Percentiles rank a stretch among this genome's conserved stretches.
Evolutionary conservation across 2,113 vertebrate species (phyloP).

Genomic region (Ariopsis seemanni): DNA sequence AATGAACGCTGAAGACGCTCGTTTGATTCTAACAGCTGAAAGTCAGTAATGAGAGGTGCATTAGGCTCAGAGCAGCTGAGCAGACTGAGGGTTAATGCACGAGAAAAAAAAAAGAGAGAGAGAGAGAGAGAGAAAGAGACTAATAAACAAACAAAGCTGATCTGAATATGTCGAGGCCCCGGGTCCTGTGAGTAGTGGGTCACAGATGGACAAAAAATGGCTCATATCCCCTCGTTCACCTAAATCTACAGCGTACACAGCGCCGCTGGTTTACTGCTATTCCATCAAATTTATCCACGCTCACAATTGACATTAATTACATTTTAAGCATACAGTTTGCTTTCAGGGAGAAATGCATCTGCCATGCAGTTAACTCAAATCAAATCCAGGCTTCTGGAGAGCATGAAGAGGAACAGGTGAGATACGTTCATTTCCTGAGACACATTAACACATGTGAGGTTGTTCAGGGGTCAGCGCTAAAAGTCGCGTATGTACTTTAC

Average conservation of each 20-base stretch:
- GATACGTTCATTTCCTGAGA: background rate
- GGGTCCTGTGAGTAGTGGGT: background rate
- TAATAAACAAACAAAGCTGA: slow-evolving; percentile 34
- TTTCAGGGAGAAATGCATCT: slow-evolving; percentile 25
- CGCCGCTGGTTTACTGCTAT: background rate
- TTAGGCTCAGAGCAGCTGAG: slow-evolving; percentile 5
- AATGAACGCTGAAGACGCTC: slow-evolving; percentile 18
- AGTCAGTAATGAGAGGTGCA: slow-evolving; percentile 45
- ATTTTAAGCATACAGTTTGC: background rate
- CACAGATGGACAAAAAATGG: background rate
- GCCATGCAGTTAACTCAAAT: background rate
- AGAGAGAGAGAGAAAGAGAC: background rate
- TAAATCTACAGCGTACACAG: background rate
- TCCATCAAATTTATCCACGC: slow-evolving; percentile 21
- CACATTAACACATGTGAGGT: background rate
- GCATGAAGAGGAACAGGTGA: background rate
- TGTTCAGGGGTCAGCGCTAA: background rate
- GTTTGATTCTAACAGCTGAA: slow-evolving; percentile 30
- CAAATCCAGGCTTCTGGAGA: background rate
- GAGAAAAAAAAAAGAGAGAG: background rate
- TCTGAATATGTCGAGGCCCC: slow-evolving; percentile 5
- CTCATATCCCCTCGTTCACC: background rate
- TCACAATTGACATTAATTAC: slow-evolving; percentile 10
- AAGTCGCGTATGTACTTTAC: background rate
- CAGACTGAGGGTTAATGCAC: slow-evolving; percentile 15